These are phyloP conservation scores for Drosophila mayaguana DNA, from an alignment of 2,888 invertebrate species.

Conservation along the genomic window DNA sequence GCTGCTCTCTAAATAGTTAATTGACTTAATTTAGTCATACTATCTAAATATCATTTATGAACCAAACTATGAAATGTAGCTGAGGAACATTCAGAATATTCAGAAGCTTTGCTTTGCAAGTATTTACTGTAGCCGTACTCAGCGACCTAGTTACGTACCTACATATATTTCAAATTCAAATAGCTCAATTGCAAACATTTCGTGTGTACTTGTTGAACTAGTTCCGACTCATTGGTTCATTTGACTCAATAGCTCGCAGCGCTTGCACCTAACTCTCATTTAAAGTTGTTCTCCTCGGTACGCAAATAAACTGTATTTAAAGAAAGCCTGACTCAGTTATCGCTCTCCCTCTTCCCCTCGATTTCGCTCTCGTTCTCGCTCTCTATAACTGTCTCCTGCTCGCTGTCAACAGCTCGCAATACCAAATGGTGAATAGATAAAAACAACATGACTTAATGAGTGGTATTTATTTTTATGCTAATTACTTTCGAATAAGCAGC, in stretches of 20 bases:
- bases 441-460: conserved; percentile 80
- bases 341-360: background rate
- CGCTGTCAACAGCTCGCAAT: conserved; percentile 47
- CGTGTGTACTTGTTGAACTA: conserved; percentile 5
- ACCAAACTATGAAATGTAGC: background rate
- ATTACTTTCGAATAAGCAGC: conserved; percentile 75
- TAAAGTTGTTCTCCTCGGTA: conserved; percentile 11
- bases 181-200: background rate
- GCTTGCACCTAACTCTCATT: conserved; percentile 1
- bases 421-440: conserved; percentile 75
- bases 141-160: background rate
- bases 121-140: background rate
- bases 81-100: background rate
- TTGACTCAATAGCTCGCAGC: background rate
- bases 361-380: background rate
- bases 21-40: background rate
- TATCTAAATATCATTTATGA: background rate
- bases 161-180: background rate
- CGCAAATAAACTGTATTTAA: conserved; percentile 22
- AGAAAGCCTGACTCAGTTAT: background rate
- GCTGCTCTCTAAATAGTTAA: no score
- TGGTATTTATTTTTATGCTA: conserved; percentile 80
- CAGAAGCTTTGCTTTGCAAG: background rate
- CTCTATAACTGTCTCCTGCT: background rate
- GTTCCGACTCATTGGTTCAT: conserved; percentile 13